Evolutionary conservation across 1,140 invertebrate species (phyloP).

Genomic region (Dendroctonus valens): DNA sequence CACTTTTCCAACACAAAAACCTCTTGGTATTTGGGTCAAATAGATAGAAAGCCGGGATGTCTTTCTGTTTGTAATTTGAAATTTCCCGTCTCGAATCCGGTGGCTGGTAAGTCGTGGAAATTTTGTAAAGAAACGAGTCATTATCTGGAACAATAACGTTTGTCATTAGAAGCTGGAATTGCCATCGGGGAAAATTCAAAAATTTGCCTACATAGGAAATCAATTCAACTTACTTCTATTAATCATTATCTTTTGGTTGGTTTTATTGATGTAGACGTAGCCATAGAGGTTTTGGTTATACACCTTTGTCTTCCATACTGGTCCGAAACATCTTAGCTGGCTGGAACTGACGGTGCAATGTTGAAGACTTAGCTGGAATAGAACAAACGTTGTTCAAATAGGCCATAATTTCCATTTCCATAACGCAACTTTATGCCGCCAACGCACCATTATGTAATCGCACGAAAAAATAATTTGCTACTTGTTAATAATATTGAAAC

Average conservation of each 20-base stretch:
- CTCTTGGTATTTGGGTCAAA: constrained; percentile 26
- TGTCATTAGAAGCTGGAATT: too few relatives aligned
- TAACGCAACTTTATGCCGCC: too few relatives aligned
- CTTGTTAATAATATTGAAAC: too few relatives aligned
- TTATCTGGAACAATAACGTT: constrained; percentile 1
- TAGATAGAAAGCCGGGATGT: constrained; percentile 20
- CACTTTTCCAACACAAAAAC: constrained; percentile 36
- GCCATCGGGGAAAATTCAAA: too few relatives aligned
- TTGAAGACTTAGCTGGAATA: constrained; percentile 14
- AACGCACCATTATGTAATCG: too few relatives aligned
- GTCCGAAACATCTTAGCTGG: constrained; percentile 6
- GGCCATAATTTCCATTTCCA: too few relatives aligned
- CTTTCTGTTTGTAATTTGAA: not conserved
- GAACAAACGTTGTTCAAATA: not conserved
- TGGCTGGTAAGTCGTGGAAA: constrained; percentile 6
- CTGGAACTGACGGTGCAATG: constrained; percentile 10
- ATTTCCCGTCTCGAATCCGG: not conserved
- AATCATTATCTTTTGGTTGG: not conserved
- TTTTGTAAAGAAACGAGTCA: constrained; percentile 25
- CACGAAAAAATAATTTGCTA: too few relatives aligned
- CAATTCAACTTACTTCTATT: constrained; percentile 7
- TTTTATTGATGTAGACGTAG: constrained; percentile 10
- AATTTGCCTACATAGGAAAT: too few relatives aligned
- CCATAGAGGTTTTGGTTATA: not conserved
- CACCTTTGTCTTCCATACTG: constrained; percentile 16